Base-by-base conservation (phyloP, 2,113 vertebrate species). In the Urocynchramus pylzowi region DNA sequence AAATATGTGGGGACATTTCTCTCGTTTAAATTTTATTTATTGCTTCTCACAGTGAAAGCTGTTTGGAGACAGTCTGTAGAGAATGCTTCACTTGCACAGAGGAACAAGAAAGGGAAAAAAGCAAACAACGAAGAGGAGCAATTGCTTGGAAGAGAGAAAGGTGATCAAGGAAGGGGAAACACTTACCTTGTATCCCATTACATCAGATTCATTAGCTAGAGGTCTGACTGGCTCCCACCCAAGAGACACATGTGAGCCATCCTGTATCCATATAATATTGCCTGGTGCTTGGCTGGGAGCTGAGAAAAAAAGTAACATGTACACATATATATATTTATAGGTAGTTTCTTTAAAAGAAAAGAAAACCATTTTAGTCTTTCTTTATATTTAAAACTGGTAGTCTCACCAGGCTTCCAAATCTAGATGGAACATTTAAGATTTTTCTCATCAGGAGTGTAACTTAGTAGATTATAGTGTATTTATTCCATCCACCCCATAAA, bases 151-250 rank as follows among this genome's bases (percentile, higher is more conserved):
- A 69, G 45, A 61, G 5, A 52, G 49, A 83, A 87, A 65, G n/a
- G 60, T 65, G 57, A 84, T 41, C 7, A 79, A 94, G 59, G 61
- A 61, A 74, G 27, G 30, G 16, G 28, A 71, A 73, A 30, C 26
- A 96, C 98, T 98, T 87, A 99, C 99, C 99, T 99, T 99, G 92
- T 99, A 99, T 42, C 99, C 99, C 91, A 99, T 98, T 95, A 99
- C 99, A 61, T 99, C 99, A 11, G 99, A 99, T 95, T 99, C 99
- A 30, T 99, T 99, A 93, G 98, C 98, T 84, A 98, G 97, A 33
- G 99, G 97, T 95, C 95, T 98, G 69, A 99, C 99, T 6, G 99
- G 99, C 65, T 99, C 99, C 99, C 99, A 99, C 67, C 96, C 98
- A 83, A 99, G 96, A 69, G 99, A 99, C 47, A 99, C 98, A 37